Evolutionary conservation across 2,888 invertebrate genomes (phyloP).

Genomic region (Drosophila longiperda): DNA sequence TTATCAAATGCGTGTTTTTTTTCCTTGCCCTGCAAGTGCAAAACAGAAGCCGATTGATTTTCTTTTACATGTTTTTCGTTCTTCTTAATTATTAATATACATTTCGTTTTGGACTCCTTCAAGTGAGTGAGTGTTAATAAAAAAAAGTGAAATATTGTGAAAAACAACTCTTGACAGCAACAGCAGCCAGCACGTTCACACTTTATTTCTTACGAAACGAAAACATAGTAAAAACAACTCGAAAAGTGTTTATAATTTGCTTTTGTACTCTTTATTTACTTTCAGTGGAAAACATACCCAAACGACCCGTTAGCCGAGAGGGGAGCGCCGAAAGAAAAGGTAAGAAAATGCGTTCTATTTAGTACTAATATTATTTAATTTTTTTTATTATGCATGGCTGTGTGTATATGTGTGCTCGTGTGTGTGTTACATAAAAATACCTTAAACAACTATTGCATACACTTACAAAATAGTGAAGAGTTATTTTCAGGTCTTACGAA

Average conservation of each 20-base stretch:
- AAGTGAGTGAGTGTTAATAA: slow-evolving; percentile 48
- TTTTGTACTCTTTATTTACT: slow-evolving; percentile 60
- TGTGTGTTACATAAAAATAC: slow-evolving; percentile 46
- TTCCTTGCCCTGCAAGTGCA: slow-evolving; percentile 66
- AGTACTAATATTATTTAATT: slow-evolving; percentile 30
- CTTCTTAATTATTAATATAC: slow-evolving; percentile 46
- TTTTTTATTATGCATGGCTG: slow-evolving; percentile 5
- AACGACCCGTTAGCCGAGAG: slow-evolving; percentile 84
- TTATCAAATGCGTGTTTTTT: slow-evolving; percentile 70
- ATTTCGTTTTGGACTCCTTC: slow-evolving; percentile 37
- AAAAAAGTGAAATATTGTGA: slow-evolving; percentile 15
- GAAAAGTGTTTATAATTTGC: slow-evolving; percentile 38
- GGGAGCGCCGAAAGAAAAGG: slow-evolving; percentile 84
- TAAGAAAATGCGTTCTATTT: slow-evolving; percentile 55
- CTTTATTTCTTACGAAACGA: slow-evolving; percentile 50
- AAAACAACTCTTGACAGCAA: slow-evolving; percentile 19
- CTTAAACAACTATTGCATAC: slow-evolving; percentile 28
- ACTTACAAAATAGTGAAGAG: slow-evolving; percentile 12
- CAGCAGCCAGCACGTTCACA: slow-evolving; percentile 28
- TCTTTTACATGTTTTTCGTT: slow-evolving; percentile 35
- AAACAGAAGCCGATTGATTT: slow-evolving; percentile 77
- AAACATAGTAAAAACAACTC: slow-evolving; percentile 35
- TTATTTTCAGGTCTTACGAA: background rate
- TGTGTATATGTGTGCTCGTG: slow-evolving; percentile 1
- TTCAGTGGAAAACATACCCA: slow-evolving; percentile 83